Conservation (phyloP, 2,797 vertebrate genomes). For the Leptatherina wallacei region DNA sequence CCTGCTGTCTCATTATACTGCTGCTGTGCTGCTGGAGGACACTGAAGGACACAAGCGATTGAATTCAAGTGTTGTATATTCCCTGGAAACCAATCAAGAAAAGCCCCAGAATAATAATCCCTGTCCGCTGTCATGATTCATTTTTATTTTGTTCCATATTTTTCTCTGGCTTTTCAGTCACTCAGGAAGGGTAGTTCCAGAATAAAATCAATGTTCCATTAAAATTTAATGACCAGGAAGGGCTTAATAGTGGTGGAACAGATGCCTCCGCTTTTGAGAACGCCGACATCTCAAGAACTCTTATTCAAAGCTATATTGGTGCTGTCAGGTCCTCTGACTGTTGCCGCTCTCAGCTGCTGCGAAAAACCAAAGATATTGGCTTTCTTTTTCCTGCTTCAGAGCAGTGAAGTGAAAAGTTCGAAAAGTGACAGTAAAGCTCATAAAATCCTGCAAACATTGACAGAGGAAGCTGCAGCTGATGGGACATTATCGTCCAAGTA, state of each 20-base stretch:
- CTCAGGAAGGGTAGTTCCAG: slow-evolving; percentile 80
- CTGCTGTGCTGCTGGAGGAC: slow-evolving; percentile 80
- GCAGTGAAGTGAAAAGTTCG: slow-evolving; percentile 59
- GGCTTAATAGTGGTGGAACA: slow-evolving; percentile 85
- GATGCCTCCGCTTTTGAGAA: slow-evolving; percentile 81
- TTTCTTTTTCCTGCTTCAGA: slow-evolving; percentile 24
- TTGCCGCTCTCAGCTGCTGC: slow-evolving; percentile 20
- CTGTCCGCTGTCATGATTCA: slow-evolving; percentile 80
- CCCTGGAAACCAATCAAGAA: slow-evolving; percentile 84
- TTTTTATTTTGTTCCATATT: slow-evolving; percentile 84
- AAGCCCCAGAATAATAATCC: slow-evolving; percentile 81
- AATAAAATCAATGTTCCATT: slow-evolving; percentile 89
- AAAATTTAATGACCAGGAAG: slow-evolving; percentile 87
- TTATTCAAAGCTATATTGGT: slow-evolving; percentile 58
- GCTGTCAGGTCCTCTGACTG: slow-evolving; percentile 56
- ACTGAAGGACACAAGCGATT: slow-evolving; percentile 81
- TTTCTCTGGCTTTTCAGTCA: slow-evolving; percentile 79
- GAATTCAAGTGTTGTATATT: slow-evolving; percentile 83
- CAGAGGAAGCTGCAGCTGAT: slow-evolving; percentile 61
- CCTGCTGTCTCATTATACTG: slow-evolving; percentile 77
- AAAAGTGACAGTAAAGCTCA: slow-evolving; percentile 59
- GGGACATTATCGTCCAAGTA: slow-evolving; percentile 46
- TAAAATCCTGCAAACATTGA: slow-evolving; percentile 67
- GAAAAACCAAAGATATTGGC: slow-evolving; percentile 50
- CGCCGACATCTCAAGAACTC: slow-evolving; percentile 69